phyloP scores from a whole-genome alignment of 2,888 invertebrate genomes.

The Augochlorella aurata region DNA sequence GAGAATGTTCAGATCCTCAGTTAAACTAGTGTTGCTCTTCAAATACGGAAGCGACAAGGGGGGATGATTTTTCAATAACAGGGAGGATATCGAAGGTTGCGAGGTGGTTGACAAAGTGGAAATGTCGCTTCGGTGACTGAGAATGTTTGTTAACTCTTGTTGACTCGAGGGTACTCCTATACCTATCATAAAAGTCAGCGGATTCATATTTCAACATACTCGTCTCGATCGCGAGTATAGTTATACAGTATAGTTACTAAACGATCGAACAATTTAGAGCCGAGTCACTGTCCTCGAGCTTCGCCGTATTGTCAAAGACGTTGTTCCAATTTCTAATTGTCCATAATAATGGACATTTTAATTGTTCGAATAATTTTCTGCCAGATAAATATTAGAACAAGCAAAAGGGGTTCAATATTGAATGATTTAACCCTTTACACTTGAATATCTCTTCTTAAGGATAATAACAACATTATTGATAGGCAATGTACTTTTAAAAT shows the following conservation, averaged over 20 bases:
- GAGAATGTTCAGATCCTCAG: slow-evolving; percentile 69
- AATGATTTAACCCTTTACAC: too few relatives aligned
- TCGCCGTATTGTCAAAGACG: background rate
- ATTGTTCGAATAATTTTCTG: too few relatives aligned
- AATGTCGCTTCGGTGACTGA: slow-evolving; percentile 69
- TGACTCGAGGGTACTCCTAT: slow-evolving; percentile 57
- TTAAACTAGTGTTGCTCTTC: slow-evolving; percentile 65
- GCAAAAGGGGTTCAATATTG: too few relatives aligned
- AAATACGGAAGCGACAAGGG: slow-evolving; percentile 68
- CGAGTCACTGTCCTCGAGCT: background rate
- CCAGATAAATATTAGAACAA: too few relatives aligned
- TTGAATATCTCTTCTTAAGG: too few relatives aligned
- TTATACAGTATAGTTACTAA: background rate
- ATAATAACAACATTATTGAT: too few relatives aligned
- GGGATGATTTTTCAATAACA: slow-evolving; percentile 64
- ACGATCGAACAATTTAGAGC: background rate
- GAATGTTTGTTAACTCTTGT: slow-evolving; percentile 68
- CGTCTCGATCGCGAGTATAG: background rate
- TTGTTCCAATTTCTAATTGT: background rate
- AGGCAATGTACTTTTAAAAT: too few relatives aligned
- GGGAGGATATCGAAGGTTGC: slow-evolving; percentile 63
- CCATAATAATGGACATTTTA: too few relatives aligned
- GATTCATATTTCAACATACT: background rate
- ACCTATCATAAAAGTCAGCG: slow-evolving; percentile 25
- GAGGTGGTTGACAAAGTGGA: slow-evolving; percentile 58